Conservation (phyloP, 2,888 invertebrate genomes). For the Melipona beecheii region DNA sequence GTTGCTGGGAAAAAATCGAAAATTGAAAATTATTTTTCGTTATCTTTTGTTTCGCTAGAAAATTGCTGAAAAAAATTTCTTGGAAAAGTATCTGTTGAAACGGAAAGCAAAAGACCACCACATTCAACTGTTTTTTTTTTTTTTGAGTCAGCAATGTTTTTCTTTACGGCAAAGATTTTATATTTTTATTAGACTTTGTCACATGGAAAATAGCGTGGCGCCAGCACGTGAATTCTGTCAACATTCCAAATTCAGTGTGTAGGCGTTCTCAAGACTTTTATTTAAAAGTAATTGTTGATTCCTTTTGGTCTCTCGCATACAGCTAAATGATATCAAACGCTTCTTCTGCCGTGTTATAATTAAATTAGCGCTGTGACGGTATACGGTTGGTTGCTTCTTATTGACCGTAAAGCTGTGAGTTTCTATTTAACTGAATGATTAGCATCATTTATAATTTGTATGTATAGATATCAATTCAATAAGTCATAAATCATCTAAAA, state of each 20-base stretch:
- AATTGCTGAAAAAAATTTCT: too few relatives aligned
- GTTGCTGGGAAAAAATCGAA: background rate
- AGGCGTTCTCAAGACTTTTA: constrained; percentile 24
- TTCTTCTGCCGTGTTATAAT: constrained; percentile 24
- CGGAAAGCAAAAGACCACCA: background rate
- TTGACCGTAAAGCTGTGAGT: background rate
- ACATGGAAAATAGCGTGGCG: constrained; percentile 41
- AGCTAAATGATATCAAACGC: background rate
- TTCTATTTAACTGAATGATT: background rate
- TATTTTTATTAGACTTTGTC: constrained; percentile 25
- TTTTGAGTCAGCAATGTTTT: background rate
- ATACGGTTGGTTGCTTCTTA: background rate
- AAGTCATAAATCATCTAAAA: background rate
- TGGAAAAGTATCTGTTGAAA: background rate
- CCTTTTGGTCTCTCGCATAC: background rate
- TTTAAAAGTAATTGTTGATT: constrained; percentile 50
- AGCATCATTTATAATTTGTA: background rate
- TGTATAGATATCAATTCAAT: background rate
- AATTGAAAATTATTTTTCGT: constrained; percentile 1
- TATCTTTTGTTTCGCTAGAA: background rate
- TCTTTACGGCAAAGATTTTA: background rate
- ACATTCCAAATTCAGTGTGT: constrained; percentile 21
- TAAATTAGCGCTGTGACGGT: constrained; percentile 2
- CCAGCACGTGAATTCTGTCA: constrained; percentile 51
- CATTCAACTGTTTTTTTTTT: background rate